phyloP scores from a whole-genome alignment of 2,888 invertebrate genomes.

The Euzophera pinguis region DNA sequence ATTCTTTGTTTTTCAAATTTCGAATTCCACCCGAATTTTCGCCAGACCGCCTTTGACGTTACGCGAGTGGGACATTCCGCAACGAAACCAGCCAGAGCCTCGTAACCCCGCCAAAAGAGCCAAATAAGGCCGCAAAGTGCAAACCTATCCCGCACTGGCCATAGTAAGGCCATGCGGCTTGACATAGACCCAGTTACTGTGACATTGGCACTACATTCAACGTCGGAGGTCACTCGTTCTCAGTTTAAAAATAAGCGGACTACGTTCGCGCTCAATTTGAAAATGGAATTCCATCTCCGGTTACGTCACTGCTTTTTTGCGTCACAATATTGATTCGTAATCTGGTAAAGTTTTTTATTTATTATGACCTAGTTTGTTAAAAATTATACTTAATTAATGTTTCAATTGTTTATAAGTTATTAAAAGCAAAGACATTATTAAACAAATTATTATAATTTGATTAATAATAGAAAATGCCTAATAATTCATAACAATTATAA shows the following conservation, averaged over 20 bases:
- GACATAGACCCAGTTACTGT: slow-evolving; percentile 76
- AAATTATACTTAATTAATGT: background rate
- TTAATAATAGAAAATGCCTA: too few relatives aligned
- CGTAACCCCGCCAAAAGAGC: slow-evolving; percentile 41
- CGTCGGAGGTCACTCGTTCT: slow-evolving; percentile 66
- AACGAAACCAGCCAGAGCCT: slow-evolving; percentile 4
- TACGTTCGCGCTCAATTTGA: slow-evolving; percentile 36
- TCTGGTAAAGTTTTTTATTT: background rate
- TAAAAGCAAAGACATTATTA: too few relatives aligned
- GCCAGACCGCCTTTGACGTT: background rate
- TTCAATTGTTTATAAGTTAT: too few relatives aligned
- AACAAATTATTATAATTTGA: too few relatives aligned
- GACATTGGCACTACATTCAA: slow-evolving; percentile 80
- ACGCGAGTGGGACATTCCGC: background rate
- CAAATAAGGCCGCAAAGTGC: slow-evolving; percentile 46
- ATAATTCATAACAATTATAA: too few relatives aligned
- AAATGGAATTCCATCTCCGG: slow-evolving; percentile 19
- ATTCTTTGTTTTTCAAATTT: background rate
- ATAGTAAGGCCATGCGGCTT: slow-evolving; percentile 57
- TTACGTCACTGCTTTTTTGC: background rate
- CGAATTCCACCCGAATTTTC: too few relatives aligned
- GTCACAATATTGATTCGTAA: background rate
- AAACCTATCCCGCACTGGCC: slow-evolving; percentile 36
- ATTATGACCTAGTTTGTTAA: background rate
- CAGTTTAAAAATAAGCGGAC: slow-evolving; percentile 67